phyloP scores from a whole-genome alignment of 2,113 vertebrate species.

The Pseudorasbora parva region DNA sequence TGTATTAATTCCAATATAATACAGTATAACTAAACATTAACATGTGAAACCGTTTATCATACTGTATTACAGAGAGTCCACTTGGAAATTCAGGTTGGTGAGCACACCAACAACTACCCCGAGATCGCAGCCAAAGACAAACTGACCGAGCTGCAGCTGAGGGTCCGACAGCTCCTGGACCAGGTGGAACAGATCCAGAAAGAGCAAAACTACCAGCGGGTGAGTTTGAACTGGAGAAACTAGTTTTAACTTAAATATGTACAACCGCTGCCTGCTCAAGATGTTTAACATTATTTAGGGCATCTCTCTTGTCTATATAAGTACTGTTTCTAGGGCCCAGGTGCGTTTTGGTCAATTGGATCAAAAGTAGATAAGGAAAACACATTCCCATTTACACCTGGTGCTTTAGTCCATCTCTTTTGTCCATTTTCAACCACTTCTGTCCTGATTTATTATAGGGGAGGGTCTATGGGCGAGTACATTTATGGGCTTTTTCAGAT shows the following conservation, averaged over 20 bases:
- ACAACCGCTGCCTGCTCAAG: not conserved
- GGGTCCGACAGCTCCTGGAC: slow-evolving; percentile 89
- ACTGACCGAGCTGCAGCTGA: slow-evolving; percentile 89
- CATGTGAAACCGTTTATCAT: not conserved
- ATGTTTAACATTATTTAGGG: not conserved
- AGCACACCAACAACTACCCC: slow-evolving; percentile 95
- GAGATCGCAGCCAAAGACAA: slow-evolving; percentile 96
- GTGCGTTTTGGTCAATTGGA: too few species aligned
- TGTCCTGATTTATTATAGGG: too few species aligned
- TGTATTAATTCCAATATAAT: not conserved
- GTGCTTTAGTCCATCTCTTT: too few species aligned
- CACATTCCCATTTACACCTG: too few species aligned
- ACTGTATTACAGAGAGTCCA: slow-evolving; percentile 82
- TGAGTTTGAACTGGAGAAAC: slow-evolving; percentile 65
- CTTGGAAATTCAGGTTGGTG: slow-evolving; percentile 92
- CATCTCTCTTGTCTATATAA: not conserved
- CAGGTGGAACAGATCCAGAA: slow-evolving; percentile 97
- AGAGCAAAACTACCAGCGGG: slow-evolving; percentile 95
- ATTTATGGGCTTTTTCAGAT: too few species aligned
- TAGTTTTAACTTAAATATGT: not conserved
- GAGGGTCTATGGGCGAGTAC: too few species aligned
- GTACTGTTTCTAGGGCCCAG: not conserved
- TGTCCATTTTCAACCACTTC: too few species aligned
- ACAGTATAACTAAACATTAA: not conserved
- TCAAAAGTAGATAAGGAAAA: too few species aligned